A percentile compares a stretch with the other conserved stretches of the same genome.
phyloP scores from a whole-genome alignment of 1,140 invertebrate genomes.

The Brachystomella parvula region DNA sequence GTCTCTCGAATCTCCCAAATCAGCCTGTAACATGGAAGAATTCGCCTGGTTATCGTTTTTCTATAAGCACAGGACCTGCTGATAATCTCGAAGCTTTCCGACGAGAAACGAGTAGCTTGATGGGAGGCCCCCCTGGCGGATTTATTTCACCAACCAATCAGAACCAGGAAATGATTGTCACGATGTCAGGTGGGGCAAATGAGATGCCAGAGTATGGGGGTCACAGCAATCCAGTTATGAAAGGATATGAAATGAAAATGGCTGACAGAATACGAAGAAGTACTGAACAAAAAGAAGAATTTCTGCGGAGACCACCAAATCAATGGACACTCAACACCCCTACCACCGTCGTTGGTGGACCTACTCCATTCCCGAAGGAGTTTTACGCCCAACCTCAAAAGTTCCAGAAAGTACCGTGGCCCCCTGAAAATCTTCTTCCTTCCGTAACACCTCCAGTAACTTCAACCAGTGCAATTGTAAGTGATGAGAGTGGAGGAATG shows the following conservation, averaged over 20 bases:
- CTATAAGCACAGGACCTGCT: slow-evolving; percentile 34
- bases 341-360: slow-evolving; percentile 38
- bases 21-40: slow-evolving; percentile 24
- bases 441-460: slow-evolving; percentile 25
- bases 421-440: slow-evolving; percentile 45
- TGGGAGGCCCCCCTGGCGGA: neutral
- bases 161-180: slow-evolving; percentile 26
- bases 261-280: slow-evolving; percentile 61
- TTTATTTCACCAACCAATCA: neutral
- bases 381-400: slow-evolving; percentile 70
- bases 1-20: slow-evolving; percentile 18
- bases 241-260: slow-evolving; percentile 33
- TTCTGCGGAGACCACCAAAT: slow-evolving; percentile 64
- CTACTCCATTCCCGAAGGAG: slow-evolving; percentile 50
- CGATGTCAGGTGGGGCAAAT: slow-evolving; percentile 29
- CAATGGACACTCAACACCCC: slow-evolving; percentile 47
- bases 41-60: slow-evolving; percentile 34
- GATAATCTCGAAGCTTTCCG: neutral
- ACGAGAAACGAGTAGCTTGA: neutral
- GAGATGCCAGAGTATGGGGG: neutral
- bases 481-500: slow-evolving; percentile 6
- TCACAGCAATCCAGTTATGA: neutral
- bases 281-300: slow-evolving; percentile 78
- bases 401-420: slow-evolving; percentile 62
- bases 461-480: slow-evolving; percentile 19